Base-by-base conservation (phyloP, 1,140 invertebrate genomes). In the Vollenhovia emeryi region DNA sequence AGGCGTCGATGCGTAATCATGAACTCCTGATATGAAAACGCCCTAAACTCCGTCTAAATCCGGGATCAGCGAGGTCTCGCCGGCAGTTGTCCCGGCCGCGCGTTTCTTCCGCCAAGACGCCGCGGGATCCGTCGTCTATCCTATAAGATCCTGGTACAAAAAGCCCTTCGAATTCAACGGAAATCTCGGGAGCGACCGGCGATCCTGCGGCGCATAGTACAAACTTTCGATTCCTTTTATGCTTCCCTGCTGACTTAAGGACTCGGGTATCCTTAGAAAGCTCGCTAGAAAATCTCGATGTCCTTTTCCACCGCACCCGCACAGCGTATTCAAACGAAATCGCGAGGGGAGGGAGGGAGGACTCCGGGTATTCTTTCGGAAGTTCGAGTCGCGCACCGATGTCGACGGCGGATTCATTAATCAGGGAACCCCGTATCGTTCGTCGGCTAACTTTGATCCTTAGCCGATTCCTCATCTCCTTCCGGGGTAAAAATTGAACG, bases 181-280 rank as follows among this genome's bases (percentile, higher is more conserved):
- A 92, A 92, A 91, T 89, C 73, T 84, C 86, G 66, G 86, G 76
- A 33, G 60, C 60, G 68, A 64, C 43, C 74, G 64, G 33, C 50
- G 74, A 83, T 68, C 59, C 71, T 69, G 59, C 57, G 66, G 33
- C 15, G 59, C 62, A 66, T 74, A 43, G 69, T 86, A 74, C 73
- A 55, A 57, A 84, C 84, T 88, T 87, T 88, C 86, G 84, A 68
- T 86, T 88, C 80, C 89, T 86, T 91, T 93, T 84, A 92, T 94
- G 87, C 82, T 92, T 86, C 86, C 93, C 93, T 93, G 92, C 78
- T 94, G 91, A 87, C 87, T 92, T 90, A 93, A 93, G 93, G 93
- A 94, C 92, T 93, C 92, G 87, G 76, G 90, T 92, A 93, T 93
- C 93, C 92, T 94, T 93, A 89, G 87, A 73, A 91, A 88, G 82